These are phyloP conservation scores for Glandiceps talaboti DNA, from an alignment of 53 echinoderm and acorn worm species.

Conservation along the genomic window DNA sequence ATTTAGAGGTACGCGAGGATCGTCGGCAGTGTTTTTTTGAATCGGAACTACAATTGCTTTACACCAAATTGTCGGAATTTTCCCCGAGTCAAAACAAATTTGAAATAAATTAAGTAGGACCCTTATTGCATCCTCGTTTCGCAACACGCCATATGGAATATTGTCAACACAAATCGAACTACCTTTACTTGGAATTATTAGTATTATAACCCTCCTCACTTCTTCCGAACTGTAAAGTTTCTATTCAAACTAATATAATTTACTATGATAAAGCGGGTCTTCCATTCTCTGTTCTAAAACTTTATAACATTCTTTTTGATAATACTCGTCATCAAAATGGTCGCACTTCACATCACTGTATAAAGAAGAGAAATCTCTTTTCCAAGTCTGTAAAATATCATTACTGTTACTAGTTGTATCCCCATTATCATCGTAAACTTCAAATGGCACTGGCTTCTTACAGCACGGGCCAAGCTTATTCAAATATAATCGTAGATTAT, in stretches of 20 bases:
- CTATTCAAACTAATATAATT: neutral
- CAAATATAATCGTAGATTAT: neutral
- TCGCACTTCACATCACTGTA: neutral
- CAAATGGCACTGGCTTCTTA: neutral
- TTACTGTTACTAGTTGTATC: neutral
- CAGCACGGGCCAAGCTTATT: neutral
- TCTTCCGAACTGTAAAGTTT: neutral
- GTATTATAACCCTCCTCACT: neutral
- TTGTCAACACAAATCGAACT: neutral
- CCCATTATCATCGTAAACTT: neutral
- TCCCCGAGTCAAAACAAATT: too few species aligned
- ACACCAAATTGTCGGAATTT: too few species aligned
- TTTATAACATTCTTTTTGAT: neutral
- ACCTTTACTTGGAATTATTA: neutral
- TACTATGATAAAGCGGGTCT: neutral
- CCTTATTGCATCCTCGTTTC: too few species aligned
- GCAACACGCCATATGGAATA: neutral
- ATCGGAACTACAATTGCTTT: too few species aligned
- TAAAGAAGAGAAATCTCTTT: neutral
- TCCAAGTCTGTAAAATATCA: neutral
- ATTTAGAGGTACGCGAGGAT: too few species aligned
- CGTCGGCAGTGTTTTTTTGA: too few species aligned
- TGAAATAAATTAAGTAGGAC: too few species aligned
- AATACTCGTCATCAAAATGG: neutral
- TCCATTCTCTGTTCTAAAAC: neutral